Evolutionary conservation across 2,888 invertebrate genomes (phyloP).

Genomic region (Drosophila kambysellisi): DNA sequence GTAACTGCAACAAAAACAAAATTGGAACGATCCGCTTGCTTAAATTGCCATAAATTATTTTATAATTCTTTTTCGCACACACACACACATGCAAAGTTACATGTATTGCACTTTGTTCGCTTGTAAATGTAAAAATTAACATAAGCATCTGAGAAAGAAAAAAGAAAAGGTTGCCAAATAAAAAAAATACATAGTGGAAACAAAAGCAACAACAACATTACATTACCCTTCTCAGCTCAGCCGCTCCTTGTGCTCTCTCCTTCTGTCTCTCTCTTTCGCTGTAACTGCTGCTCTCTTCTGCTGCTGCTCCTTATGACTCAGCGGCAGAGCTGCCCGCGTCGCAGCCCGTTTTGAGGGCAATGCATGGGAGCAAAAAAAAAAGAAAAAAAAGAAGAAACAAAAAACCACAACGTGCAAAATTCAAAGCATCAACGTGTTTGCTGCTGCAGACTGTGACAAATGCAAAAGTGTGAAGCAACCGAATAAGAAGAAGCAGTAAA

Average conservation of each 20-base stretch:
- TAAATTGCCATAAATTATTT: slow-evolving; percentile 77
- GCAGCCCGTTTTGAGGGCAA: slow-evolving; percentile 61
- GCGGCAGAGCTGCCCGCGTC: slow-evolving; percentile 45
- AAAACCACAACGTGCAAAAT: slow-evolving; percentile 47
- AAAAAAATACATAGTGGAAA: slow-evolving; percentile 58
- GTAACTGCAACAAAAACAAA: slow-evolving; percentile 37
- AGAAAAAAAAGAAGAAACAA: slow-evolving; percentile 26
- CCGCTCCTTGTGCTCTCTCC: slow-evolving; percentile 43
- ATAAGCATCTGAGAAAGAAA: slow-evolving; percentile 55
- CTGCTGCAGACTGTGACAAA: slow-evolving; percentile 52
- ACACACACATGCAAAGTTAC: slow-evolving; percentile 30
- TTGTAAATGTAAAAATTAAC: slow-evolving; percentile 73
- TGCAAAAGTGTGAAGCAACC: slow-evolving; percentile 42
- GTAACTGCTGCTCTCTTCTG: slow-evolving; percentile 32
- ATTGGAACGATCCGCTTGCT: slow-evolving; percentile 54
- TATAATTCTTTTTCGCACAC: slow-evolving; percentile 65
- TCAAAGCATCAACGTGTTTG: slow-evolving; percentile 50
- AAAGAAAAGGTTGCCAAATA: slow-evolving; percentile 56
- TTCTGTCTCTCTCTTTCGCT: slow-evolving; percentile 30
- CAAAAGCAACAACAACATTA: slow-evolving; percentile 50
- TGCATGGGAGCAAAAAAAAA: slow-evolving; percentile 50
- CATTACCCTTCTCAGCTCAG: slow-evolving; percentile 34
- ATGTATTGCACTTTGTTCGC: slow-evolving; percentile 18
- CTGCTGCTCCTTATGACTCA: slow-evolving; percentile 65
- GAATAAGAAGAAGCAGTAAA: slow-evolving; percentile 18